Percentiles rank a stretch among this genome's conserved stretches.
Evolutionary conservation across 2,888 invertebrate genomes (phyloP).

Genomic region (Epinotia brunnichana): DNA sequence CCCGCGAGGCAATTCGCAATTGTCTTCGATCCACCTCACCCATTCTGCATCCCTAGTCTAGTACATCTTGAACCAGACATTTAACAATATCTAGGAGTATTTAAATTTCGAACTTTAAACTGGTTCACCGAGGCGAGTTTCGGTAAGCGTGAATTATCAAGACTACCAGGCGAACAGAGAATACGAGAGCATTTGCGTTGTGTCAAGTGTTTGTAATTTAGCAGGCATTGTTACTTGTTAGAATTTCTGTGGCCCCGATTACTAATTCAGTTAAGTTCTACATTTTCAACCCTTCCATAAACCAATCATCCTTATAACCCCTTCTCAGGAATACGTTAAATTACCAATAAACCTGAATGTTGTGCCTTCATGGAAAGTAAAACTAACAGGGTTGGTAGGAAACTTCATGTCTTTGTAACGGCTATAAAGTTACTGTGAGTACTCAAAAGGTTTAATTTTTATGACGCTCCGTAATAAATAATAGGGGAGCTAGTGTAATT

Average conservation of each 20-base stretch:
- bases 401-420: too few relatives aligned
- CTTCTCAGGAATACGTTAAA: too few relatives aligned
- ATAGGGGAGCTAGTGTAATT: too few relatives aligned
- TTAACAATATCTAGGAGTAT: neutral
- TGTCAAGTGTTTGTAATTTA: conserved; percentile 33
- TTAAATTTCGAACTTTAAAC: neutral
- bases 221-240: conserved; percentile 13
- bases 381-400: too few relatives aligned
- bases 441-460: too few relatives aligned
- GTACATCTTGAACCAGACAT: neutral
- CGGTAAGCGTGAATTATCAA: neutral
- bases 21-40: neutral
- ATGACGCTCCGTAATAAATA: too few relatives aligned
- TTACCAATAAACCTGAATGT: too few relatives aligned
- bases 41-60: neutral
- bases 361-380: too few relatives aligned
- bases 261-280: neutral
- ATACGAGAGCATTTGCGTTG: neutral
- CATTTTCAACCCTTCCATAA: too few relatives aligned
- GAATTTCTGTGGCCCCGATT: conserved; percentile 12
- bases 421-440: too few relatives aligned
- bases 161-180: conserved; percentile 12
- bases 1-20: neutral
- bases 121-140: neutral
- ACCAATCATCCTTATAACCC: too few relatives aligned